phyloP scores from a whole-genome alignment of 2,113 vertebrate species.

The Crotalus viridis region DNA sequence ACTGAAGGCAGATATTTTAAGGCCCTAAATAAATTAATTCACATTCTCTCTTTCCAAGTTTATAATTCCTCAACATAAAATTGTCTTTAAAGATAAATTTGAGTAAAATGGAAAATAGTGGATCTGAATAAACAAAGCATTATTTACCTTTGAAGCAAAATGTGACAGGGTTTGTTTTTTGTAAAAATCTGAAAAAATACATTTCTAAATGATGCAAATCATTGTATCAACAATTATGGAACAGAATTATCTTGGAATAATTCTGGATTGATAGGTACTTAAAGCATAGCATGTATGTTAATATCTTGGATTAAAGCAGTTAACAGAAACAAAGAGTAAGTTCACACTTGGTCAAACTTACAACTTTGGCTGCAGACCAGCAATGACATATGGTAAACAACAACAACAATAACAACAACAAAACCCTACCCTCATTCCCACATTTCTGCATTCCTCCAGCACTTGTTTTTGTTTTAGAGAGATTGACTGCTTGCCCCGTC shows the following conservation, averaged over 20 bases:
- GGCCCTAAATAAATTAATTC: background rate
- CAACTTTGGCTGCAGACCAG: background rate
- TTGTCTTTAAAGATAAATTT: background rate
- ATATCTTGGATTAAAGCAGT: background rate
- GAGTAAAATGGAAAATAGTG: background rate
- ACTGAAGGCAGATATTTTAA: background rate
- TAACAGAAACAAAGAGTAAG: background rate
- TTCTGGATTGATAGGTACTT: background rate
- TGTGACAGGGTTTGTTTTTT: background rate
- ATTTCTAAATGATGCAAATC: background rate
- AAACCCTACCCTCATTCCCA: background rate
- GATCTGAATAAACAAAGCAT: background rate
- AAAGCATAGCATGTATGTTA: background rate
- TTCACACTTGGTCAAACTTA: background rate
- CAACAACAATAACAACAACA: background rate
- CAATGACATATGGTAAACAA: background rate
- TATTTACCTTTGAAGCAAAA: background rate
- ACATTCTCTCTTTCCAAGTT: background rate
- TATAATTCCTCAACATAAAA: background rate
- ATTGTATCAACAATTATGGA: background rate
- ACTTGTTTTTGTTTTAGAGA: background rate
- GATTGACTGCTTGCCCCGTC: background rate
- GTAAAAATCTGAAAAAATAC: background rate
- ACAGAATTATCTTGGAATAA: background rate
- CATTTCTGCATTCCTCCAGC: background rate